Conservation (phyloP, 2,797 vertebrate species). For the Falco cherrug region DNA sequence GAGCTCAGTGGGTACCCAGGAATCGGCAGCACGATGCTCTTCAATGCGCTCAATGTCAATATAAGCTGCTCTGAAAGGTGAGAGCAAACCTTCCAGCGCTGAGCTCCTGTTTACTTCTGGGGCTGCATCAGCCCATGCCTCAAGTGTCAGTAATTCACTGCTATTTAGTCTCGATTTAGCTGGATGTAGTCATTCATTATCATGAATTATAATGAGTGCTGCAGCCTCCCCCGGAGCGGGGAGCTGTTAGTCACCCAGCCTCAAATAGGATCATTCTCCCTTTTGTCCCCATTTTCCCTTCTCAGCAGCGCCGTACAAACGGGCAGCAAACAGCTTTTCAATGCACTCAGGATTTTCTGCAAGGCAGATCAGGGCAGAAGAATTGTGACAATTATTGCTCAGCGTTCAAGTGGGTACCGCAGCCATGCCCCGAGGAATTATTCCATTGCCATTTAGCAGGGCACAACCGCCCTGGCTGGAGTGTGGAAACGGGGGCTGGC, state of each 20-base stretch:
- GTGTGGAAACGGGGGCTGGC: background rate
- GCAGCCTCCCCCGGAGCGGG: background rate
- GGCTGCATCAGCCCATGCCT: background rate
- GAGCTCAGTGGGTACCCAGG: rapidly evolving
- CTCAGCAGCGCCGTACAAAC: background rate
- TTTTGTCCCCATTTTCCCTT: background rate
- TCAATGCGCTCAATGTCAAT: rapidly evolving
- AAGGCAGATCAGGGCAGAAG: background rate
- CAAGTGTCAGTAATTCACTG: background rate
- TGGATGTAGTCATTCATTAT: background rate
- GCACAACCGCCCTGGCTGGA: rapidly evolving
- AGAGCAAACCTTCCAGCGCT: background rate
- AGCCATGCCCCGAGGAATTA: background rate
- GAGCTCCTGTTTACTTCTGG: background rate
- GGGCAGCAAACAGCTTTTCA: background rate
- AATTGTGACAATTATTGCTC: background rate
- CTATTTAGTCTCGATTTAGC: background rate
- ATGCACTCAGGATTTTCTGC: background rate
- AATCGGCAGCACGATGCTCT: background rate
- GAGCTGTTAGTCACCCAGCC: background rate
- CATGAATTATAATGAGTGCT: background rate
- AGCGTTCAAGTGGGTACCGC: background rate
- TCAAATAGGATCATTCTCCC: background rate
- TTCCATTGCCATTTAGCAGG: background rate
- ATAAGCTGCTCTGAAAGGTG: background rate